Conservation (phyloP, 2,113 vertebrate genomes). For the Thomomys bottae region DNA sequence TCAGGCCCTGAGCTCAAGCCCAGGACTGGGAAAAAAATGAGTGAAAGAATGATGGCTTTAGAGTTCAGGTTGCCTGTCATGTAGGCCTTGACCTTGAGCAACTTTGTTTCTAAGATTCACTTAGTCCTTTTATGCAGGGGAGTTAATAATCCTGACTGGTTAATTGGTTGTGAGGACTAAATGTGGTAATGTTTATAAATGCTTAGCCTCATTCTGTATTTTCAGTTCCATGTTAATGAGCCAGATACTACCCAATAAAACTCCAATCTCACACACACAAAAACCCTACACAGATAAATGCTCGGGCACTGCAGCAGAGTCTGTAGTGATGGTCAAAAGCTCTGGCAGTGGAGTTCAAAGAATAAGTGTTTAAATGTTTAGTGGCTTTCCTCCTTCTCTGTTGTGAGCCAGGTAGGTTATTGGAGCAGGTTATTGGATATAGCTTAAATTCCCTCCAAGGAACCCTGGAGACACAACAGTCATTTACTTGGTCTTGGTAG, state of each 20-base stretch:
- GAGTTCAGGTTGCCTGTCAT: not conserved
- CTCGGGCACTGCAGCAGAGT: not conserved
- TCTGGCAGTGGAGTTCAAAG: constrained; percentile 2
- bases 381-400: not conserved
- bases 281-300: not conserved
- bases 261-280: not conserved
- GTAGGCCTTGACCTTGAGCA: not conserved
- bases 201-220: not conserved
- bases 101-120: not conserved
- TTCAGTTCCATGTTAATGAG: not conserved
- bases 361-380: not conserved
- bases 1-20: no score
- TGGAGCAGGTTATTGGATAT: not conserved
- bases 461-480: not conserved
- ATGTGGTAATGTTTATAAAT: not conserved
- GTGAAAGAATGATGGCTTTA: not conserved
- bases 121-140: not conserved
- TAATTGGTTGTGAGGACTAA: not conserved
- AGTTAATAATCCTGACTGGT: not conserved
- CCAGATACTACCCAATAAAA: not conserved
- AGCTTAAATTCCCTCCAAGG: not conserved
- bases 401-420: not conserved
- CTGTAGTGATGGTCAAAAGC: not conserved
- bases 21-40: no score
- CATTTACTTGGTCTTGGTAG: not conserved